These are phyloP conservation scores for Cecidostiba fungosa DNA, from an alignment of 2,888 invertebrate genomes.

Conservation along the genomic window DNA sequence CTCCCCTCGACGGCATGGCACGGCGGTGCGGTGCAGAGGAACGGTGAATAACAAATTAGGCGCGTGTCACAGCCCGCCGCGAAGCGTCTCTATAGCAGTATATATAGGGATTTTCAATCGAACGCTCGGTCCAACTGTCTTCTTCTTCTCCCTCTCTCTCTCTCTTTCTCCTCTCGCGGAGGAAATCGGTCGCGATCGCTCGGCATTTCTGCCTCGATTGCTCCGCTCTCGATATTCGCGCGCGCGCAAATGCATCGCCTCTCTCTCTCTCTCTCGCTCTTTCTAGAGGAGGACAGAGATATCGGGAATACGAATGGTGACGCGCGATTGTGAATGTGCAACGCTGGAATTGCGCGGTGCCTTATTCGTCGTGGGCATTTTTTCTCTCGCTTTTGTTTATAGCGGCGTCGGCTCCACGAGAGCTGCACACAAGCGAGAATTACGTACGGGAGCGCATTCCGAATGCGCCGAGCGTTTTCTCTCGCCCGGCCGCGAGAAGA, in stretches of 20 bases:
- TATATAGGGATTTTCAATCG: slow-evolving; percentile 38
- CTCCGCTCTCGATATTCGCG: slow-evolving; percentile 48
- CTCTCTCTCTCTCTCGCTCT: not conserved
- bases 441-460: slow-evolving; percentile 74
- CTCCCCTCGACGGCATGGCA: not conserved
- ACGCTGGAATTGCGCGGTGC: slow-evolving; percentile 68
- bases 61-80: slow-evolving; percentile 36
- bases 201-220: slow-evolving; percentile 51
- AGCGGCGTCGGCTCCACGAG: slow-evolving; percentile 60
- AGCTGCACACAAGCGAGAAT: slow-evolving; percentile 60
- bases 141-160: not conserved
- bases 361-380: slow-evolving; percentile 68
- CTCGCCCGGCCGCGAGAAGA: slow-evolving; percentile 26
- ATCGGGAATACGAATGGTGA: slow-evolving; percentile 56
- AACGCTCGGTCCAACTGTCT: slow-evolving; percentile 42
- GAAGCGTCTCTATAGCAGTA: slow-evolving; percentile 27
- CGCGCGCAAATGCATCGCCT: not conserved
- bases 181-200: slow-evolving; percentile 46
- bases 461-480: slow-evolving; percentile 73
- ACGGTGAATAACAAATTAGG: slow-evolving; percentile 29
- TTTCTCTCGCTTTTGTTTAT: slow-evolving; percentile 68
- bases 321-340: slow-evolving; percentile 58
- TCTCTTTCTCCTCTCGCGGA: not conserved
- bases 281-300: slow-evolving; percentile 18
- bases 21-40: not conserved